Evolutionary conservation across 2,888 invertebrate genomes (phyloP).

Genomic region (Acrocera orbiculus): DNA sequence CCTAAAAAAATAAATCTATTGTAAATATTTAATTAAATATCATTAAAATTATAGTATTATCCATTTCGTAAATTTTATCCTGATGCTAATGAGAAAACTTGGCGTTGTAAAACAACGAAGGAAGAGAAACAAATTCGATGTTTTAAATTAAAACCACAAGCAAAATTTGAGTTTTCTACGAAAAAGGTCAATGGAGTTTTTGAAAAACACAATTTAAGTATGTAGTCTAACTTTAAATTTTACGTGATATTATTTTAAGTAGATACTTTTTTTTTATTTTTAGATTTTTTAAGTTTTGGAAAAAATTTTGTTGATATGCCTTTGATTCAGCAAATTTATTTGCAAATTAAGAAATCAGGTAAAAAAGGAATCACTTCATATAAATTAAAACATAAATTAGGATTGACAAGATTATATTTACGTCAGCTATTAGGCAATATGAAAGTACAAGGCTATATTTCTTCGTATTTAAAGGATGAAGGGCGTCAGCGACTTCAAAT

Average conservation of each 20-base stretch:
- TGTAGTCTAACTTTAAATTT: too few relatives aligned
- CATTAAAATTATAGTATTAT: constrained; percentile 17
- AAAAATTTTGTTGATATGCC: constrained; percentile 26
- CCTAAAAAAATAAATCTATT: too few relatives aligned
- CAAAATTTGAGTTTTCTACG: too few relatives aligned
- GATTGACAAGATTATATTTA: constrained; percentile 31
- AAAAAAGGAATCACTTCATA: constrained; percentile 36
- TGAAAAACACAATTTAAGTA: too few relatives aligned
- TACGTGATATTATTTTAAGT: too few relatives aligned
- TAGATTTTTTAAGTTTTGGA: constrained; percentile 10
- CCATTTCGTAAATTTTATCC: constrained; percentile 41
- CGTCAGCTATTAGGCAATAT: constrained; percentile 33
- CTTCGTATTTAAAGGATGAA: constrained; percentile 35
- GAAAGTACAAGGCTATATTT: constrained; percentile 26
- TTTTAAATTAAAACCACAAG: too few relatives aligned
- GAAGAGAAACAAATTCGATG: constrained; percentile 35
- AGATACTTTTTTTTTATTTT: background rate
- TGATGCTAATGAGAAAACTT: constrained; percentile 35
- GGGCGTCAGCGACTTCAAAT: constrained; percentile 37
- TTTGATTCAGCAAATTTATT: constrained; percentile 34
- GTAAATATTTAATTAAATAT: too few relatives aligned
- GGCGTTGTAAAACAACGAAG: constrained; percentile 30
- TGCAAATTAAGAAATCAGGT: constrained; percentile 32
- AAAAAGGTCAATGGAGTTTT: too few relatives aligned
- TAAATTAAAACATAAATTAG: constrained; percentile 28